These are phyloP conservation scores for Microtus ochrogaster DNA, from an alignment of 2,113 vertebrate species.

Conservation along the genomic window DNA sequence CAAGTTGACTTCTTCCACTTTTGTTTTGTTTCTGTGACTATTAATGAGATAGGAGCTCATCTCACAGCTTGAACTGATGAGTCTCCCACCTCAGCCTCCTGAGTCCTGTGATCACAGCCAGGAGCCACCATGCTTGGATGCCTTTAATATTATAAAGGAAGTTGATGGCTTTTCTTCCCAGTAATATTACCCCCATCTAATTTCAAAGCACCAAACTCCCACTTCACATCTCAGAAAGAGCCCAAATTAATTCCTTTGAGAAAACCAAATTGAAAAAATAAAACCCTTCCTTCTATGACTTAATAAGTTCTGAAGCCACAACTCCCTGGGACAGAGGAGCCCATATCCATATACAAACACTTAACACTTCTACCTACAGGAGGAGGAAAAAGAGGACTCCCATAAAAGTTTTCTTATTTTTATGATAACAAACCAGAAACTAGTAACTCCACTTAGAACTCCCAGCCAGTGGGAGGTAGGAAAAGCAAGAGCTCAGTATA, in stretches of 20 bases:
- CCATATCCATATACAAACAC: not conserved
- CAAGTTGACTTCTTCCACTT: not conserved
- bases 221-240: not conserved
- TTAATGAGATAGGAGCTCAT: not conserved
- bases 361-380: not conserved
- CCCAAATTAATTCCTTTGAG: not conserved
- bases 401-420: conserved; percentile 1
- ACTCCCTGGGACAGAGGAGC: not conserved
- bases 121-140: not conserved
- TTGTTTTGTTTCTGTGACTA: not conserved
- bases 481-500: conserved; percentile 8
- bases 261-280: not conserved
- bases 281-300: not conserved
- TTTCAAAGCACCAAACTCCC: not conserved
- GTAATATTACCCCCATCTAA: not conserved
- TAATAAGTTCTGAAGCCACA: conserved; percentile 27
- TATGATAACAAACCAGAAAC: not conserved
- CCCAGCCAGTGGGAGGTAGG: not conserved
- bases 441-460: conserved; percentile 33
- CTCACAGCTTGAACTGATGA: not conserved
- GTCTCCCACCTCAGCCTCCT: not conserved
- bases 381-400: not conserved
- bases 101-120: not conserved
- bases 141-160: not conserved
- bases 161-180: not conserved